phyloP scores from a whole-genome alignment of 1,140 invertebrate genomes.

The Triops cancriformis region DNA sequence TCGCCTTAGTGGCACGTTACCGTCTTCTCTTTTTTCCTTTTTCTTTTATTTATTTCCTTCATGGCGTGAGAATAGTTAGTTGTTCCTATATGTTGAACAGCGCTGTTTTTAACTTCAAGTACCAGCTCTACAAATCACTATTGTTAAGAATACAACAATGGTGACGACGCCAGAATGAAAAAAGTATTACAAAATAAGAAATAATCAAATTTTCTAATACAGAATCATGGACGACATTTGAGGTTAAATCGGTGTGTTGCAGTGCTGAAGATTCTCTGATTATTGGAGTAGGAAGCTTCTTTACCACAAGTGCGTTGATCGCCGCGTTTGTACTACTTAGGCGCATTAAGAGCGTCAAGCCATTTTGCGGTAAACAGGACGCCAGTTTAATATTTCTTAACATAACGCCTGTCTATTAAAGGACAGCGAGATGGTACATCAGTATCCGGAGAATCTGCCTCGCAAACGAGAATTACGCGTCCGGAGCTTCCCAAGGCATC shows the following conservation, averaged over 20 bases:
- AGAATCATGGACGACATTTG: not conserved
- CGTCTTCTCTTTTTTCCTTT: too few species aligned
- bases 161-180: too few species aligned
- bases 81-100: too few species aligned
- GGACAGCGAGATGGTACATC: not conserved
- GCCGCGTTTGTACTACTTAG: not conserved
- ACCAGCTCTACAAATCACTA: too few species aligned
- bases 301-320: not conserved
- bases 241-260: not conserved
- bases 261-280: not conserved
- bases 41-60: too few species aligned
- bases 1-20: too few species aligned
- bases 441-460: not conserved
- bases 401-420: not conserved
- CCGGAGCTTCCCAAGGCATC: not conserved
- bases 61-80: too few species aligned
- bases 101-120: too few species aligned
- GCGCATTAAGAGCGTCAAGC: not conserved
- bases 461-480: not conserved
- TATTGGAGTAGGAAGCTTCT: not conserved
- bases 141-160: too few species aligned
- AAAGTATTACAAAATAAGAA: too few species aligned
- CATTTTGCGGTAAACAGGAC: not conserved
- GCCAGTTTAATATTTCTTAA: not conserved
- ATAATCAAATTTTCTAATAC: too few species aligned